These are phyloP conservation scores for Spizaetus ornatus DNA, from an alignment of 2,113 vertebrate species.

Conservation along the genomic window DNA sequence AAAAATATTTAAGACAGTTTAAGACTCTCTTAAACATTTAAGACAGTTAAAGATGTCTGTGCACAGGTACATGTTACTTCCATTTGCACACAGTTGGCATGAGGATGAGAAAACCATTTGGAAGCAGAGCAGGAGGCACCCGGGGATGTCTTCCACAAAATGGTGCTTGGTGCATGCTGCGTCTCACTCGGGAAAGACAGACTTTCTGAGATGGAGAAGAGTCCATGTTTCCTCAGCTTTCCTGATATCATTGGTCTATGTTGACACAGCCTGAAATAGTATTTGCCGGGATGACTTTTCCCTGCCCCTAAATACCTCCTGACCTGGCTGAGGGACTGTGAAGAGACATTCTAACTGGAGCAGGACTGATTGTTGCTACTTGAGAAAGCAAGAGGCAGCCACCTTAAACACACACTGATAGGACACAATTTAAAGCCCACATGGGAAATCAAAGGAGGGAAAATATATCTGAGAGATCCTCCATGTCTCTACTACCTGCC, in stretches of 20 bases:
- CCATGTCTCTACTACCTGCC: not conserved
- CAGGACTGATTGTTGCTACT: not conserved
- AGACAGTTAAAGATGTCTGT: not conserved
- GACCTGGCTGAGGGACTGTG: accelerated
- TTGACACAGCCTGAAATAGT: not conserved
- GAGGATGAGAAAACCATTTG: not conserved
- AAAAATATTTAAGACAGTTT: not conserved
- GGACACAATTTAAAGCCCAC: not conserved
- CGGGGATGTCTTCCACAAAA: not conserved
- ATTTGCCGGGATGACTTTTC: not conserved
- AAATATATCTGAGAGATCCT: not conserved
- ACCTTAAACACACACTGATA: not conserved
- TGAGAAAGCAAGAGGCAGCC: not conserved
- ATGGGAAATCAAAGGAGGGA: not conserved
- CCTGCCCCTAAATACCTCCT: not conserved
- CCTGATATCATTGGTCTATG: not conserved
- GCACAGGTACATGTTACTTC: not conserved
- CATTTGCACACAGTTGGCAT: not conserved
- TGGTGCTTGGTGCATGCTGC: accelerated
- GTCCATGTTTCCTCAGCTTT: not conserved
- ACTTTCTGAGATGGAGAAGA: not conserved
- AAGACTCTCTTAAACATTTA: not conserved
- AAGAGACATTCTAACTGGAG: not conserved
- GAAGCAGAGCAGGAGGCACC: not conserved
- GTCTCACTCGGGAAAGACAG: not conserved